phyloP scores from a whole-genome alignment of 2,888 invertebrate species.

The Quadriops clusia region DNA sequence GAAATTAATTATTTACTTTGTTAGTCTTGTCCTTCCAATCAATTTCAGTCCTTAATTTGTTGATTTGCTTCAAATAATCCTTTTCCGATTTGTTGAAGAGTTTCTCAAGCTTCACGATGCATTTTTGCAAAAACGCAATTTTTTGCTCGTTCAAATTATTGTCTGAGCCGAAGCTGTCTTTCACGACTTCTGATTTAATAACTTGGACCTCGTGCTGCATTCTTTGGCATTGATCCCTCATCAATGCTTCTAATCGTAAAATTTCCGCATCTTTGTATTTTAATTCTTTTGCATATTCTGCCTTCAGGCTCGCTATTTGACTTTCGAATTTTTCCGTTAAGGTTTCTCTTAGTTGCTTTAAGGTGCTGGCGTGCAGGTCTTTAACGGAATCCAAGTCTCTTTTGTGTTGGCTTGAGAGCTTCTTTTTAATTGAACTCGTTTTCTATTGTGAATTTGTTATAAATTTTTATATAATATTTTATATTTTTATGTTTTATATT shows the following conservation, averaged over 20 bases:
- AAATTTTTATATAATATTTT: too few relatives aligned
- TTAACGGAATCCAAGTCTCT: slow-evolving; percentile 16
- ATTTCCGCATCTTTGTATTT: slow-evolving; percentile 15
- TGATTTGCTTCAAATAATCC: slow-evolving; percentile 16
- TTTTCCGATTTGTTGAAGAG: slow-evolving; percentile 19
- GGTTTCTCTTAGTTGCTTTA: slow-evolving; percentile 10
- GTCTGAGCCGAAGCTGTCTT: slow-evolving; percentile 5
- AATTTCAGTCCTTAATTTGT: slow-evolving; percentile 15
- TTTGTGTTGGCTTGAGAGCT: slow-evolving; percentile 12
- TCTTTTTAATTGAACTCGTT: slow-evolving; percentile 11
- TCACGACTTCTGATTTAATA: slow-evolving; percentile 15
- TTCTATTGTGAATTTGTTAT: too few relatives aligned
- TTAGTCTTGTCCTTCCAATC: slow-evolving; percentile 16
- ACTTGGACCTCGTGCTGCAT: slow-evolving; percentile 19
- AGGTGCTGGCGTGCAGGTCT: slow-evolving; percentile 13
- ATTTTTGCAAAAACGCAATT: slow-evolving; percentile 17
- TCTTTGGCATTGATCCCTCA: slow-evolving; percentile 17
- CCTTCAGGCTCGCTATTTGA: slow-evolving; percentile 10
- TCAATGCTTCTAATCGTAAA: slow-evolving; percentile 13
- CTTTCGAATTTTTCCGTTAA: slow-evolving; percentile 10
- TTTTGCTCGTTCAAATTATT: slow-evolving; percentile 13
- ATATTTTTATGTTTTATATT: too few relatives aligned
- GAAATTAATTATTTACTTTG: slow-evolving; percentile 10
- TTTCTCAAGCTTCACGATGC: slow-evolving; percentile 19
- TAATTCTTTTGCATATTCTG: slow-evolving; percentile 11